Conservation (phyloP, 1,140 invertebrate species). For the Heliothis virescens region DNA sequence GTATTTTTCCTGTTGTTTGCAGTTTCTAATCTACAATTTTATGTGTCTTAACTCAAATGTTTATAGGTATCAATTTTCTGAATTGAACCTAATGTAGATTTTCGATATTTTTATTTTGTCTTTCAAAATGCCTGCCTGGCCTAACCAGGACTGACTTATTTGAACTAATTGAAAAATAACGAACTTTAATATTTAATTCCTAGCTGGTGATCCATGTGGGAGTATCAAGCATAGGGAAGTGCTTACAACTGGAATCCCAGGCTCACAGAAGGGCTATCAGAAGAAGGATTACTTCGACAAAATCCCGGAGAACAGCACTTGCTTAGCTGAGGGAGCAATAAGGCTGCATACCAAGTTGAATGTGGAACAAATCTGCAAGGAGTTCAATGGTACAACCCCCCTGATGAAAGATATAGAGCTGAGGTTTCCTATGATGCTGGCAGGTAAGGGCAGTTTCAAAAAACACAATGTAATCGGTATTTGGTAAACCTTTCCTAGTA, state of each 20-base stretch:
- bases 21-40: too few species aligned
- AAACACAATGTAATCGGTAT: not conserved
- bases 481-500: too few species aligned
- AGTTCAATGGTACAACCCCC: constrained; percentile 72
- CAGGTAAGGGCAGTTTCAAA: constrained; percentile 64
- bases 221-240: constrained; percentile 85
- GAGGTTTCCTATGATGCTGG: constrained; percentile 80
- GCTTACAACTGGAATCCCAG: constrained; percentile 87
- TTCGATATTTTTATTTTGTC: too few species aligned
- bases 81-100: too few species aligned
- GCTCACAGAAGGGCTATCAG: constrained; percentile 87
- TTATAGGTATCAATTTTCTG: too few species aligned
- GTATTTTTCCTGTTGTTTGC: too few species aligned
- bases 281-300: constrained; percentile 82
- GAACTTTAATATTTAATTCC: constrained; percentile 54
- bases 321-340: constrained; percentile 81
- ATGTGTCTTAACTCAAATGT: too few species aligned
- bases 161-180: constrained; percentile 9
- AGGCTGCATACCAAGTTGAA: constrained; percentile 78
- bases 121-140: too few species aligned
- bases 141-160: not conserved
- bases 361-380: constrained; percentile 76
- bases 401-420: constrained; percentile 61
- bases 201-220: constrained; percentile 90
- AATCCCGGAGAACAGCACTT: constrained; percentile 73